phyloP scores from a whole-genome alignment of 2,888 invertebrate genomes.

The Acleris literana region DNA sequence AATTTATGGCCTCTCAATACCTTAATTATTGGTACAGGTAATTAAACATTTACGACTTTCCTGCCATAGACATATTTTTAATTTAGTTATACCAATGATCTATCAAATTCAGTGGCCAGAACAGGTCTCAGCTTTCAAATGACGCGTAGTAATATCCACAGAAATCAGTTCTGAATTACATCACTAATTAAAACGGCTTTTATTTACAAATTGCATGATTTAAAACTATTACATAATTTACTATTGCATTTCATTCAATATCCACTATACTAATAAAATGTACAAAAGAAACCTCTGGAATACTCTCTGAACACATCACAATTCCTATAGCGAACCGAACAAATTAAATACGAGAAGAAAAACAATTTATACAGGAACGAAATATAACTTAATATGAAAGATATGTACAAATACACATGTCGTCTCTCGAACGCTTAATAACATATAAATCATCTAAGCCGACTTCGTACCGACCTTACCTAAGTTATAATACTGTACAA shows the following conservation, averaged over 20 bases:
- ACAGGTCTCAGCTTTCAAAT: constrained; percentile 22
- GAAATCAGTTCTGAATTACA: constrained; percentile 49
- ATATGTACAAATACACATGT: constrained; percentile 82
- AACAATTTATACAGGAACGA: constrained; percentile 79
- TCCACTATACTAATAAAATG: constrained; percentile 76
- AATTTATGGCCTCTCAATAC: constrained; percentile 79
- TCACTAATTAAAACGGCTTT: constrained; percentile 63
- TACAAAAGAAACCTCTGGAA: constrained; percentile 69
- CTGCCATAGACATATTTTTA: constrained; percentile 28
- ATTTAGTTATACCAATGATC: constrained; percentile 45
- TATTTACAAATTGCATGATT: constrained; percentile 76
- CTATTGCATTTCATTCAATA: constrained; percentile 81
- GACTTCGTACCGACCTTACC: constrained; percentile 68
- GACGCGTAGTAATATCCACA: constrained; percentile 50
- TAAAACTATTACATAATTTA: constrained; percentile 81
- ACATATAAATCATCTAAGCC: constrained; percentile 68
- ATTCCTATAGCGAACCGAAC: constrained; percentile 71
- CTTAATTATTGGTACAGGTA: constrained; percentile 70
- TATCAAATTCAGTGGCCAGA: constrained; percentile 60
- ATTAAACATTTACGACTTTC: constrained; percentile 53
- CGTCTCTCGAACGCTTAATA: constrained; percentile 70
- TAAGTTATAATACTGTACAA: constrained; percentile 83
- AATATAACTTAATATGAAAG: constrained; percentile 71
- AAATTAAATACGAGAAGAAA: constrained; percentile 53
- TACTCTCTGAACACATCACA: constrained; percentile 77